Base-by-base conservation (phyloP, 1,140 invertebrate species). In the Linepithema humile region DNA sequence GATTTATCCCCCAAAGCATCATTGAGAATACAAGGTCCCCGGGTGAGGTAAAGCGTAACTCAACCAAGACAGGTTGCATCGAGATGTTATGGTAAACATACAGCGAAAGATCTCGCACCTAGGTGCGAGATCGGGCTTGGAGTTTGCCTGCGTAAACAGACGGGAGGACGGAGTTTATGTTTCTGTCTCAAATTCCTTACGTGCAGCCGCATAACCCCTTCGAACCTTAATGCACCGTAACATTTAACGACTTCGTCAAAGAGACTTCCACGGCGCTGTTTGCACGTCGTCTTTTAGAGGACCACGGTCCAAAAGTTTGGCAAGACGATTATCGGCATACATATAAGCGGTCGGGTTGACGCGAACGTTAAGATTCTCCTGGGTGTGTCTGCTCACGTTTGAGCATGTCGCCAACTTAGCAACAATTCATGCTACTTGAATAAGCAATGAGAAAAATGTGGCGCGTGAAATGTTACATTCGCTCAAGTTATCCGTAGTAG, bases 81-180 rank as follows among this genome's bases (percentile, higher is more conserved):
- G 89, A 77, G 89, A 91, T 91, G 90, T 92, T 91, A 91, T 91
- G 89, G 90, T 90, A 92, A 91, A 92, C 82, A 92, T 73, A 91
- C 89, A 89, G 90, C 91, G 89, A 92, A 91, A 92, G 90, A 93
- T 91, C 87, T 94, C 94, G 84, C 94, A 94, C 94, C 94, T 94
- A 94, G 93, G 94, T 94, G 94, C 91, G 93, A 94, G 92, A 92
- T 91, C 91, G 90, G 92, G 92, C 90, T 91, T 90, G 91, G 89
- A 83, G 88, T 92, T 89, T 91, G 89, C 90, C 89, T 91, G 91
- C 90, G 92, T 90, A 93, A 93, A 93, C 84, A 93, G 82, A 88
- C 87, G 29, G 69, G 87, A 91, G 88, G 80, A 82, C 75, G 85
- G 88, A 89, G 89, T 92, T 92, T 91, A 91, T 91, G 91, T 93